Conservation (phyloP, 2,888 invertebrate species). For the Orchesellides sinensis region DNA sequence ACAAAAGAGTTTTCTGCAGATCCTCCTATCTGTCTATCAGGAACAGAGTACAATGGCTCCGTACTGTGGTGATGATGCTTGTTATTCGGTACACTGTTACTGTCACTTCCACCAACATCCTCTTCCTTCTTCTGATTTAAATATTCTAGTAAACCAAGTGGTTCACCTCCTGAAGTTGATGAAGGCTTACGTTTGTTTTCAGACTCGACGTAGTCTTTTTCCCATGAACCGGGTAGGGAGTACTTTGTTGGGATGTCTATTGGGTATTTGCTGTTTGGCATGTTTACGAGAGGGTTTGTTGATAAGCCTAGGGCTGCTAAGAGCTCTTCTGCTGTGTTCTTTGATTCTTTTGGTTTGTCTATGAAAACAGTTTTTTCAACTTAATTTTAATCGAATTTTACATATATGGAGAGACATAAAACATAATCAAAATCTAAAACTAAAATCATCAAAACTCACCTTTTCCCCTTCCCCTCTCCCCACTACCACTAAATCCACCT, state of each 20-base stretch:
- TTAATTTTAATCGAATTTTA: background rate
- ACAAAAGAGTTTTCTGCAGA: constrained; percentile 56
- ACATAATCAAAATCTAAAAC: too few species aligned
- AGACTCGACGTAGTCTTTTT: constrained; percentile 42
- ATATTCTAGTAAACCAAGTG: constrained; percentile 65
- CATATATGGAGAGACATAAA: too few species aligned
- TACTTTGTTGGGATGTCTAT: constrained; percentile 40
- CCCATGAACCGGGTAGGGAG: constrained; percentile 41
- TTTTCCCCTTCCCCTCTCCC: background rate
- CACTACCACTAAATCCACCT: constrained; percentile 14
- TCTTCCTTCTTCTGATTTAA: constrained; percentile 60
- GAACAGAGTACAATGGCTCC: constrained; percentile 44
- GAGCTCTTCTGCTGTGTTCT: constrained; percentile 58
- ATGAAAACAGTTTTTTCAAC: background rate
- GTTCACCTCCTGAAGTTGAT: constrained; percentile 43
- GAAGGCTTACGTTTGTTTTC: constrained; percentile 45
- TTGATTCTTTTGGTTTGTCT: constrained; percentile 20
- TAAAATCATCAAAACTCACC: too few species aligned
- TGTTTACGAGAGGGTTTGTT: constrained; percentile 56
- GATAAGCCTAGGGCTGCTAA: constrained; percentile 68
- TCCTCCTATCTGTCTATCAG: constrained; percentile 51
- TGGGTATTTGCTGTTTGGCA: constrained; percentile 47
- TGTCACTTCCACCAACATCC: too few species aligned
- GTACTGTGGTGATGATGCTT: background rate
- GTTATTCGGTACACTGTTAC: too few species aligned